Conservation (phyloP, 1,140 invertebrate species). For the Drosophila auraria region DNA sequence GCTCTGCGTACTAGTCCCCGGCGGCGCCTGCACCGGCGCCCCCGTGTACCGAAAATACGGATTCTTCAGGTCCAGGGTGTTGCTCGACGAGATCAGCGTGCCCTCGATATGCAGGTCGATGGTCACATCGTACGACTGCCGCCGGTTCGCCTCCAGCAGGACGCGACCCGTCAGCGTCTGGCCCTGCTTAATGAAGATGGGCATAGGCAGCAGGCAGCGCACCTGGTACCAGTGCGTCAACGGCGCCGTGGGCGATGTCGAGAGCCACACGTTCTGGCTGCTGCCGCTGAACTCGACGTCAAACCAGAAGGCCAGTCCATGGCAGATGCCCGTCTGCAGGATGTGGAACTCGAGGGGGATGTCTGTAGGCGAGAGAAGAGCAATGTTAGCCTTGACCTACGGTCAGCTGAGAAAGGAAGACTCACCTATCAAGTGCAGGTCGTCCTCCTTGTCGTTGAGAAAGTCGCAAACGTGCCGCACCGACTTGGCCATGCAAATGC, state of each 20-base stretch:
- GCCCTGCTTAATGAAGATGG: conserved; percentile 97
- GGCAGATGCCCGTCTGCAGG: conserved; percentile 96
- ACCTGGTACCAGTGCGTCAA: conserved; percentile 99
- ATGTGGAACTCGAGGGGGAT: conserved; percentile 98
- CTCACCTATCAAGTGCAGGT: conserved; percentile 96
- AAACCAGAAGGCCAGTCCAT: conserved; percentile 99
- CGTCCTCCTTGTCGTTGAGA: conserved; percentile 95
- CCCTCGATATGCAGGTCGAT: conserved; percentile 97
- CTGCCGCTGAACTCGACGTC: conserved; percentile 99
- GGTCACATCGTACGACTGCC: conserved; percentile 99
- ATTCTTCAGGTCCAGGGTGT: conserved; percentile 99
- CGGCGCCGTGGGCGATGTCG: conserved; percentile 99
- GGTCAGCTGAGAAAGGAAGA: neutral
- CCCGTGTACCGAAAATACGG: conserved; percentile 98
- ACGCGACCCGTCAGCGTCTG: conserved; percentile 96
- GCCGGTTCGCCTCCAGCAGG: conserved; percentile 95
- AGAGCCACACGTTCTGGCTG: conserved; percentile 96
- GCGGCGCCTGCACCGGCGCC: conserved; percentile 94
- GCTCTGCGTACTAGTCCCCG: conserved; percentile 94
- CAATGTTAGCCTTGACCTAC: neutral
- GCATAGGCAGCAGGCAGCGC: conserved; percentile 96
- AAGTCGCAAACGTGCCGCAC: conserved; percentile 98
- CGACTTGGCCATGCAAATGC: conserved; percentile 98
- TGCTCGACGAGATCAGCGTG: conserved; percentile 92
- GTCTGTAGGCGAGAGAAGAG: conserved; percentile 85